A percentile compares a stretch with the other conserved stretches of the same genome.
These are phyloP conservation scores for Dicycla oo DNA, from an alignment of 2,888 invertebrate genomes.

Conservation along the genomic window DNA sequence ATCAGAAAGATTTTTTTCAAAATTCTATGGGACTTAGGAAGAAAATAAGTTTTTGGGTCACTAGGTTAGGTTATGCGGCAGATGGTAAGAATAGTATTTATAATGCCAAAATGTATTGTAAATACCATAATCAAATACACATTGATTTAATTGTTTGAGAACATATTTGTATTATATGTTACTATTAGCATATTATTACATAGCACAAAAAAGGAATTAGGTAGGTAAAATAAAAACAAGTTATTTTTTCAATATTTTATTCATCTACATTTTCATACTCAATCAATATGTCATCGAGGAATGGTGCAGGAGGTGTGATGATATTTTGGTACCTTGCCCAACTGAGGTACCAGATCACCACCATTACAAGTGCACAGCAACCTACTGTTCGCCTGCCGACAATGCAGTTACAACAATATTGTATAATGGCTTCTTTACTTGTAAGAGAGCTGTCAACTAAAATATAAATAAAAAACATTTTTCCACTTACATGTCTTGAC, in stretches of 20 bases:
- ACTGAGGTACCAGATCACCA: conserved; percentile 8
- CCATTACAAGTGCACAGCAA: conserved; percentile 15
- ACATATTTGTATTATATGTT: too few species aligned
- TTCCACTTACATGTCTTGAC: conserved; percentile 15
- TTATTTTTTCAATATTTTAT: background rate
- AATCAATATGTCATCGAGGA: background rate
- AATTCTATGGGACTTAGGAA: too few species aligned
- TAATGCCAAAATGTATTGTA: too few species aligned
- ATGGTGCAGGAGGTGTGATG: conserved; percentile 10
- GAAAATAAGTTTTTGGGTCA: too few species aligned
- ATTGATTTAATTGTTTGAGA: background rate
- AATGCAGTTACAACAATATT: conserved; percentile 20
- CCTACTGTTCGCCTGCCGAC: conserved; percentile 13
- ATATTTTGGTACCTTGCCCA: conserved; percentile 13
- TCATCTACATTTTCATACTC: background rate
- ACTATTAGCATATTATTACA: conserved; percentile 2
- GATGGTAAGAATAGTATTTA: too few species aligned
- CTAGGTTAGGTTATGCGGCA: too few species aligned
- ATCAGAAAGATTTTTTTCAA: too few species aligned
- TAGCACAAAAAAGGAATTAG: background rate
- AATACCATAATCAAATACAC: too few species aligned
- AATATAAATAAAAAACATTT: conserved; percentile 17
- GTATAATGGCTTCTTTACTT: conserved; percentile 3
- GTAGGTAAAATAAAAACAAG: background rate
- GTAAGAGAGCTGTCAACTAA: conserved; percentile 6